Evolutionary conservation across 2,888 invertebrate species (phyloP).

Genomic region (Copidosoma aretas): DNA sequence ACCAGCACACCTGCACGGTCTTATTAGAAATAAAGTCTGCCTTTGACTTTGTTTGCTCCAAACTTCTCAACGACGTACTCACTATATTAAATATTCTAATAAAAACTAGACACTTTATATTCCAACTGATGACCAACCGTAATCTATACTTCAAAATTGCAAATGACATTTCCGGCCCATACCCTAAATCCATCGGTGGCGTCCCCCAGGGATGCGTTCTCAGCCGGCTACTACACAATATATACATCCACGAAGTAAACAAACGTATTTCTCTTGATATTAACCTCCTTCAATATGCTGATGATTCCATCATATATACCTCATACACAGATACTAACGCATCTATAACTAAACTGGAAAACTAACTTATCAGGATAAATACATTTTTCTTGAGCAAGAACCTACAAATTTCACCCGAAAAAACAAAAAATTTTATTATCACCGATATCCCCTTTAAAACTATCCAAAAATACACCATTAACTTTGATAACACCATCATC

Average conservation of each 20-base stretch:
- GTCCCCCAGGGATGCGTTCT: slow-evolving; percentile 19
- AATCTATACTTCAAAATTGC: slow-evolving; percentile 13
- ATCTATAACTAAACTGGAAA: background rate
- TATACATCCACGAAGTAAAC: background rate
- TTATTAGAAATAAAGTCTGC: slow-evolving; percentile 17
- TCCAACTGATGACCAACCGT: slow-evolving; percentile 9
- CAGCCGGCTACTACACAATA: slow-evolving; percentile 5
- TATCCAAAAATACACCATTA: background rate
- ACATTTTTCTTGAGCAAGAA: too few species aligned
- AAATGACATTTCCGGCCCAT: slow-evolving; percentile 13
- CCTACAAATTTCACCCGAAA: too few species aligned
- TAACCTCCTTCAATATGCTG: slow-evolving; percentile 11
- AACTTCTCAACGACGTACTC: background rate
- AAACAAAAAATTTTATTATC: too few species aligned
- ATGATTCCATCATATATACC: slow-evolving; percentile 6
- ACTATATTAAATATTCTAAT: slow-evolving; percentile 1
- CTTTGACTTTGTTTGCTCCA: slow-evolving; percentile 10
- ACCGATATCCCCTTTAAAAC: too few species aligned
- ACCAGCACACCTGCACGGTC: background rate
- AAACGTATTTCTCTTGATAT: background rate
- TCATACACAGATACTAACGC: background rate
- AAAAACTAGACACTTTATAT: slow-evolving; percentile 16
- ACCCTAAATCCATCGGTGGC: background rate
- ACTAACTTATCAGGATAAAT: too few species aligned
- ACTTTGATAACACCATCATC: background rate